Conservation (phyloP, 2,888 invertebrate species). For the Caenorhabditis angaria region DNA sequence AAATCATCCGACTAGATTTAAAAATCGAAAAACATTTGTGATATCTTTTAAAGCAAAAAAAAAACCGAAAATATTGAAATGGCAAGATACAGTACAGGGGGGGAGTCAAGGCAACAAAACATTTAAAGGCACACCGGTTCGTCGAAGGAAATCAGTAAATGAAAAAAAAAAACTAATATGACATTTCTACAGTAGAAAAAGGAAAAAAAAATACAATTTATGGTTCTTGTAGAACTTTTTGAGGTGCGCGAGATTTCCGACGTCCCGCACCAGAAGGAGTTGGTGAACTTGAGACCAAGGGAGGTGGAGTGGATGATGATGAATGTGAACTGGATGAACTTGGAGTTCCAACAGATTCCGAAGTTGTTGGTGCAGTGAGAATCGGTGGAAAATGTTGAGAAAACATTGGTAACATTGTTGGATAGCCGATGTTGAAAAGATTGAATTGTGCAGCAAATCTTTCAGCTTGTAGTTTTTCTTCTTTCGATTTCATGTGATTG, state of each 20-base stretch:
- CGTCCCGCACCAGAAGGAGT: conserved; percentile 18
- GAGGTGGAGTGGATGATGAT: not conserved
- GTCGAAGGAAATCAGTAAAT: not conserved
- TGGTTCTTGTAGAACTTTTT: conserved; percentile 19
- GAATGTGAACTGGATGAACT: not conserved
- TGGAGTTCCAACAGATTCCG: not conserved
- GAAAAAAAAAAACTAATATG: not conserved
- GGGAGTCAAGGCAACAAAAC: not conserved
- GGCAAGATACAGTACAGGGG: not conserved
- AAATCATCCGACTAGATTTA: not conserved
- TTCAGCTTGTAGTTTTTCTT: not conserved
- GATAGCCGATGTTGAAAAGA: not conserved
- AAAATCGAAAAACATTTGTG: not conserved
- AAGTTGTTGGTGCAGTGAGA: not conserved
- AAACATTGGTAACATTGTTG: not conserved
- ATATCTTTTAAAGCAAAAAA: not conserved
- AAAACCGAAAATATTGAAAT: not conserved
- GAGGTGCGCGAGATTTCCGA: conserved; percentile 21
- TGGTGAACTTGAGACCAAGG: conserved; percentile 6
- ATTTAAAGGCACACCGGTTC: not conserved
- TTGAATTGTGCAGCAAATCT: not conserved
- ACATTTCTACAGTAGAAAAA: not conserved
- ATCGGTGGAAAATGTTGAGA: not conserved
- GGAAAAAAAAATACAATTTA: not conserved
- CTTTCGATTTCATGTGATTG: not conserved